Evolutionary conservation across 2,797 vertebrate genomes (phyloP).

Genomic region (Sebastes oblongus): DNA sequence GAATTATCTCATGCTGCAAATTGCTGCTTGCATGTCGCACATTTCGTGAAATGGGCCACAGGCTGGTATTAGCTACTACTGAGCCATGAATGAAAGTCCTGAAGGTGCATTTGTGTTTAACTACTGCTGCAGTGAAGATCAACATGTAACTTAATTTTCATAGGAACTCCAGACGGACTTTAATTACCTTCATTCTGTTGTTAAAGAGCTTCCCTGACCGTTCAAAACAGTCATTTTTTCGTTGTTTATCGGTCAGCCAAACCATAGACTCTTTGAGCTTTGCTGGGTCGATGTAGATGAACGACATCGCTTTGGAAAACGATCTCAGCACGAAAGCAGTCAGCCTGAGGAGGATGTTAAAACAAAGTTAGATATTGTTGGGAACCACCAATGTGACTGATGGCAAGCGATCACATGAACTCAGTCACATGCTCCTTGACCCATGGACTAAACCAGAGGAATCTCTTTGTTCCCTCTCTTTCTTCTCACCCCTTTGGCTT

Average conservation of each 20-base stretch:
- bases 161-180: too few species aligned
- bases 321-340: constrained; percentile 88
- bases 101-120: background rate
- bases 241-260: constrained; percentile 81
- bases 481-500: too few species aligned
- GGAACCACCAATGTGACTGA: too few species aligned
- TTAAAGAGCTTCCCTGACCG: constrained; percentile 82
- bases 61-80: background rate
- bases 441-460: too few species aligned
- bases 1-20: background rate
- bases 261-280: constrained; percentile 69
- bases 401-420: too few species aligned
- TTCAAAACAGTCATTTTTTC: constrained; percentile 80
- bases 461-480: too few species aligned
- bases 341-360: constrained; percentile 75
- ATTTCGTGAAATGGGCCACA: too few species aligned
- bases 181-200: constrained; percentile 83
- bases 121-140: background rate
- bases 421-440: too few species aligned
- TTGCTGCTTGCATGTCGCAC: too few species aligned
- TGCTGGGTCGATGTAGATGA: constrained; percentile 83
- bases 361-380: background rate
- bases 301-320: constrained; percentile 80
- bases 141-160: background rate
- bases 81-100: background rate